These are phyloP conservation scores for Pygocentrus nattereri DNA, from an alignment of 2,797 vertebrate species.

Conservation along the genomic window DNA sequence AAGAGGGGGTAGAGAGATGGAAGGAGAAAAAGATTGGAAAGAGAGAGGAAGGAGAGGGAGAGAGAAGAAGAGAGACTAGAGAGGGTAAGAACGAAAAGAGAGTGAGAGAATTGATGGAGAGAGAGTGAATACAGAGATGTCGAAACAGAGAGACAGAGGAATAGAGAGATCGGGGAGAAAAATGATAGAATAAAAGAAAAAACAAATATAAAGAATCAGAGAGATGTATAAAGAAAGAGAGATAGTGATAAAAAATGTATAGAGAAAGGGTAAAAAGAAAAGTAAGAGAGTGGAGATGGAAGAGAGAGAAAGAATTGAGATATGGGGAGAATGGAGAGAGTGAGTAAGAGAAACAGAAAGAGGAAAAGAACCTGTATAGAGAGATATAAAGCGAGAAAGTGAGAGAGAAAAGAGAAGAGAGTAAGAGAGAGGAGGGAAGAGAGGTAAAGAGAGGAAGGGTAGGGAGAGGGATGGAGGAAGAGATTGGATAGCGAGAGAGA, in stretches of 20 bases:
- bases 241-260: conserved; percentile 45
- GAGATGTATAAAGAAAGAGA: conserved; percentile 44
- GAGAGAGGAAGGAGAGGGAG: too few relatives aligned
- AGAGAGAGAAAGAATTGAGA: conserved; percentile 46
- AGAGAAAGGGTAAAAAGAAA: conserved; percentile 33
- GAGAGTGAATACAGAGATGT: too few relatives aligned
- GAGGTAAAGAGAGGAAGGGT: conserved; percentile 2
- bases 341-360: neutral
- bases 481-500: neutral
- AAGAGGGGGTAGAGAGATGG: too few relatives aligned
- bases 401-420: neutral
- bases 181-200: too few relatives aligned
- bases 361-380: neutral
- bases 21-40: too few relatives aligned
- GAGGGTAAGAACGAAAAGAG: too few relatives aligned
- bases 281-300: conserved; percentile 38
- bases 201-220: too few relatives aligned
- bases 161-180: too few relatives aligned
- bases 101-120: too few relatives aligned
- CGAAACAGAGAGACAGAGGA: too few relatives aligned
- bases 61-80: too few relatives aligned
- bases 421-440: neutral
- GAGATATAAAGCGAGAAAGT: neutral
- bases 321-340: neutral
- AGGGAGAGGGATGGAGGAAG: conserved; percentile 7